phyloP scores from a whole-genome alignment of 2,888 invertebrate genomes.

The Oegoconia quadripuncta region DNA sequence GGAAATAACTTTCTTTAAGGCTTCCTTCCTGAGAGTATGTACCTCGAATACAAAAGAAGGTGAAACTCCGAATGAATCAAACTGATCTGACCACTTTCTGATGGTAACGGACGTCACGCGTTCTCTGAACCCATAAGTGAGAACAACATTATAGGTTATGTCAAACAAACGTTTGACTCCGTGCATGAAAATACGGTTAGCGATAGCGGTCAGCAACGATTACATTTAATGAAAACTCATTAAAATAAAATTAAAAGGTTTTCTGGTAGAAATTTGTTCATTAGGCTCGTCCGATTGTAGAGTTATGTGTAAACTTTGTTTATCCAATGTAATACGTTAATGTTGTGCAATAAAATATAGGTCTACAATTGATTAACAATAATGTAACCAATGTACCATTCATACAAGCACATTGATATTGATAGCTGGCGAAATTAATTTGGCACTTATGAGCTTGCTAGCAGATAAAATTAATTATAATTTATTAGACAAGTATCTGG shows the following conservation, averaged over 20 bases:
- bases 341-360: too few relatives aligned
- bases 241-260: too few relatives aligned
- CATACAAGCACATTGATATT: too few relatives aligned
- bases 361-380: too few relatives aligned
- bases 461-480: neutral
- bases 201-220: too few relatives aligned
- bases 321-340: too few relatives aligned
- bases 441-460: neutral
- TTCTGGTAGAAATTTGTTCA: too few relatives aligned
- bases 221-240: too few relatives aligned
- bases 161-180: conserved; percentile 4
- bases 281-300: too few relatives aligned
- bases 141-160: conserved; percentile 22
- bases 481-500: neutral
- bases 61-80: conserved; percentile 46
- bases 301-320: too few relatives aligned
- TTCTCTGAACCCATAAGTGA: conserved; percentile 34
- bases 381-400: too few relatives aligned
- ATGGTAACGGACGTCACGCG: conserved; percentile 26
- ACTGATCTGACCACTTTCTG: conserved; percentile 48
- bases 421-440: neutral
- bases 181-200: too few relatives aligned
- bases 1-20: conserved; percentile 48
- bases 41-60: conserved; percentile 63
- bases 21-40: conserved; percentile 27